These are phyloP conservation scores for Melanotaenia boesemani DNA, from an alignment of 2,797 vertebrate genomes.

Conservation along the genomic window DNA sequence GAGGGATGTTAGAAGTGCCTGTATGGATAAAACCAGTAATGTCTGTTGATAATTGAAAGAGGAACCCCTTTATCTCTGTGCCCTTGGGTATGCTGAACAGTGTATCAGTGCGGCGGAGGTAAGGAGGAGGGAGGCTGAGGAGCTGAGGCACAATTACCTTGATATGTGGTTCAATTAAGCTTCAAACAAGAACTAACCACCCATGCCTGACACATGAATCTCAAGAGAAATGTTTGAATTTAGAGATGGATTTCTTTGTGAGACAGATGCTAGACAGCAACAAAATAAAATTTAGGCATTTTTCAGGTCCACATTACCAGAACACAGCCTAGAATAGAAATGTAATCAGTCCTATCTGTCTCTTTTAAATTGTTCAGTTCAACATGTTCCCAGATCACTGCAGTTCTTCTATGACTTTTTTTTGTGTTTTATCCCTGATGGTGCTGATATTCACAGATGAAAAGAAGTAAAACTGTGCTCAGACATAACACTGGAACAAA, in stretches of 20 bases:
- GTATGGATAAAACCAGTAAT: conserved; percentile 66
- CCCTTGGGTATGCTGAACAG: conserved; percentile 29
- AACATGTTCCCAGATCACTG: conserved; percentile 20
- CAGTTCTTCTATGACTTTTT: conserved; percentile 18
- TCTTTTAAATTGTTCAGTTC: background rate
- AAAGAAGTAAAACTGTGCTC: conserved; percentile 49
- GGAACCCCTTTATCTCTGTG: conserved; percentile 53
- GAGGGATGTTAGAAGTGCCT: conserved; percentile 45
- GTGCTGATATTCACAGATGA: conserved; percentile 55
- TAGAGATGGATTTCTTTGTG: conserved; percentile 36
- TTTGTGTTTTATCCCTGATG: conserved; percentile 38
- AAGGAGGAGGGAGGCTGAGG: conserved; percentile 27
- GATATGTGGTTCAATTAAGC: conserved; percentile 74
- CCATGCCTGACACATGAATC: conserved; percentile 46
- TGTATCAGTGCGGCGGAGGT: conserved; percentile 30
- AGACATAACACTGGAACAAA: conserved; percentile 52
- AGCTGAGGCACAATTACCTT: conserved; percentile 65
- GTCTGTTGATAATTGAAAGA: conserved; percentile 70
- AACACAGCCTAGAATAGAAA: background rate
- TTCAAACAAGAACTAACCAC: conserved; percentile 60
- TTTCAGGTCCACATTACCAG: background rate
- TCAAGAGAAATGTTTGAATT: conserved; percentile 47
- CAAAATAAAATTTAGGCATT: conserved; percentile 22
- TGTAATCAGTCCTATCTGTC: background rate
- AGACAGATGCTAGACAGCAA: conserved; percentile 32